Base-by-base conservation (phyloP, 2,888 invertebrate species). In the Eupeodes luniger region DNA sequence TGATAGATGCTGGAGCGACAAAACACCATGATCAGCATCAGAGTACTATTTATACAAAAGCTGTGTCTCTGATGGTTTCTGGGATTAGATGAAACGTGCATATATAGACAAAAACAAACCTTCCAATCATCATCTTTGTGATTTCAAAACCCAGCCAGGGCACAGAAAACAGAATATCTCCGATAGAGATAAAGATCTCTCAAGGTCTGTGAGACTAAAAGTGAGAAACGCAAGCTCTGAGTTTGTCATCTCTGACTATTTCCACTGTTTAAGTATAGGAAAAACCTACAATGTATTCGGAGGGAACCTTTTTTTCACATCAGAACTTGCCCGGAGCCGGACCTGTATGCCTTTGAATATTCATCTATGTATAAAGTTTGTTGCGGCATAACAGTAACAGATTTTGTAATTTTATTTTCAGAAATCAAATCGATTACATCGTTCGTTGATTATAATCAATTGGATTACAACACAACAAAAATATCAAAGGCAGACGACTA, bases 391-490 rank as follows among this genome's bases (percentile, higher is more conserved):
- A 62, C 40, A 47, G 44, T 80, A 62, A 70, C 59, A 64, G 34
- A 62, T 16, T 40, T 76, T 16, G 61, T 53, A 75, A 19, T 44
- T 64, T 55, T 70, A 53, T 78, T 61, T 72, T 79, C 57, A 36
- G 36, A 70, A 86, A 82, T 74, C 77, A 84, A 84, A 84, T 87
- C 87, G 83, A 87, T 87, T 87, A 70, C 70, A 84, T 87, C 80
- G 55, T 53, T 87, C 80, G 55, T 53, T 40, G 87, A 87, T 72
- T 59, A 44, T 67, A 81, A 87, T 87, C 87, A 74, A 55, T 70
- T 70, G 70, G 70, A 70, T 55, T 70, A 44, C 55, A 53, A 51
- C 53, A 69, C 36, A 36, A 59, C 59, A 36, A 59, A 14, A 16
- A 55, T 55, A 57, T 57, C 34, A 57, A 57, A 14, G 27, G 34